A percentile compares a stretch with the other conserved stretches of the same genome.
These are phyloP conservation scores for Campaea margaritaria DNA, from an alignment of 2,888 invertebrate genomes.

Conservation along the genomic window DNA sequence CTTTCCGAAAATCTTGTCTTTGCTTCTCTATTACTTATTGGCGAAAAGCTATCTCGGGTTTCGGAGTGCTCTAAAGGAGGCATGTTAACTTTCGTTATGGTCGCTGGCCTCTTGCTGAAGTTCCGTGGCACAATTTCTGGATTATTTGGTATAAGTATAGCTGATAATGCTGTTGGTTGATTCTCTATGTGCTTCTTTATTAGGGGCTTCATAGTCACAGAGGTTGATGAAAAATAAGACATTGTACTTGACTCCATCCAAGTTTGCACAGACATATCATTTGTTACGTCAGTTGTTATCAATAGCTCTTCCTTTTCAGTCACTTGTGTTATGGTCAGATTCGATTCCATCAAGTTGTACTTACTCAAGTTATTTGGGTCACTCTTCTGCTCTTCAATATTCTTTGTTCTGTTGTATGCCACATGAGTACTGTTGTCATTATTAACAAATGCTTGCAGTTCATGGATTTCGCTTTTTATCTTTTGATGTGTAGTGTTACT, in stretches of 20 bases:
- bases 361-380: conserved; percentile 71
- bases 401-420: conserved; percentile 77
- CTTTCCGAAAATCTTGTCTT: conserved; percentile 75
- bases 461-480: conserved; percentile 77
- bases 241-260: conserved; percentile 75
- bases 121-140: conserved; percentile 65
- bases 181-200: conserved; percentile 67
- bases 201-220: conserved; percentile 62
- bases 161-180: conserved; percentile 85
- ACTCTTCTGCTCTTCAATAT: conserved; percentile 73
- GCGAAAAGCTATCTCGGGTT: conserved; percentile 65
- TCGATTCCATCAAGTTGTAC: conserved; percentile 78
- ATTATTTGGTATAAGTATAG: conserved; percentile 86
- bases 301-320: conserved; percentile 76
- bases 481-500: conserved; percentile 71
- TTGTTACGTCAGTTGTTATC: conserved; percentile 77
- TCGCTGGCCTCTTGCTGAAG: conserved; percentile 71
- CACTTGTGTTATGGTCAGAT: conserved; percentile 74
- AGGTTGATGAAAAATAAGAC: conserved; percentile 56
- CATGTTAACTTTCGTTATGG: conserved; percentile 76
- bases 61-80: conserved; percentile 71
- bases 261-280: conserved; percentile 74
- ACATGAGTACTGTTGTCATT: conserved; percentile 74
- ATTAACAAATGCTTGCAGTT: conserved; percentile 72
- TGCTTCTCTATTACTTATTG: conserved; percentile 72